Conservation (phyloP, 64 coral and sea anemone species). For the Exaiptasia diaphana region DNA sequence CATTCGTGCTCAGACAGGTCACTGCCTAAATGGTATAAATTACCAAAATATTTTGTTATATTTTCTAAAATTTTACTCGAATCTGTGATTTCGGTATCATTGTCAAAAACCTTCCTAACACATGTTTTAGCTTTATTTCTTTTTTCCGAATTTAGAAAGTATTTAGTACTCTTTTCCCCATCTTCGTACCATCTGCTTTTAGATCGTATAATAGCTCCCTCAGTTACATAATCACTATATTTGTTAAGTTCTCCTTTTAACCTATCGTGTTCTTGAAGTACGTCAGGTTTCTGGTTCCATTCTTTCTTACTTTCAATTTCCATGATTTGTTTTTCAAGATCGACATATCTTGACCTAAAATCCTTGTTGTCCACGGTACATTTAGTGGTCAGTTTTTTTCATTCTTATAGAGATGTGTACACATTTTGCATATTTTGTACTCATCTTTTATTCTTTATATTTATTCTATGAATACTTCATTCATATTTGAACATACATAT, state of each 20-base stretch:
- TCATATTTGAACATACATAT: too few species aligned
- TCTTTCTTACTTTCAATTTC: not conserved
- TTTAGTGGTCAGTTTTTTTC: too few species aligned
- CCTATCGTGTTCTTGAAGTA: not conserved
- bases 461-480: too few species aligned
- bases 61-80: not conserved
- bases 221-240: not conserved
- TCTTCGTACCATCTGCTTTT: not conserved
- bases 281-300: not conserved
- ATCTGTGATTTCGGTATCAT: not conserved
- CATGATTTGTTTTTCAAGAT: not conserved
- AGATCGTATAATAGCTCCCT: constrained; percentile 5
- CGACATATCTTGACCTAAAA: not conserved
- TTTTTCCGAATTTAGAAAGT: constrained; percentile 20
- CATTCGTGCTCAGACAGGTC: not conserved
- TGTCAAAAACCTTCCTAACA: not conserved
- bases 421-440: too few species aligned
- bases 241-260: not conserved
- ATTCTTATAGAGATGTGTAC: too few species aligned
- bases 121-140: not conserved
- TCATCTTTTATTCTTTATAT: too few species aligned
- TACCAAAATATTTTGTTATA: not conserved
- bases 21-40: not conserved
- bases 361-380: too few species aligned
- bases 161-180: constrained; percentile 4